Evolutionary conservation across 2,797 vertebrate genomes (phyloP).

Genomic region (Siniperca scherzeri): DNA sequence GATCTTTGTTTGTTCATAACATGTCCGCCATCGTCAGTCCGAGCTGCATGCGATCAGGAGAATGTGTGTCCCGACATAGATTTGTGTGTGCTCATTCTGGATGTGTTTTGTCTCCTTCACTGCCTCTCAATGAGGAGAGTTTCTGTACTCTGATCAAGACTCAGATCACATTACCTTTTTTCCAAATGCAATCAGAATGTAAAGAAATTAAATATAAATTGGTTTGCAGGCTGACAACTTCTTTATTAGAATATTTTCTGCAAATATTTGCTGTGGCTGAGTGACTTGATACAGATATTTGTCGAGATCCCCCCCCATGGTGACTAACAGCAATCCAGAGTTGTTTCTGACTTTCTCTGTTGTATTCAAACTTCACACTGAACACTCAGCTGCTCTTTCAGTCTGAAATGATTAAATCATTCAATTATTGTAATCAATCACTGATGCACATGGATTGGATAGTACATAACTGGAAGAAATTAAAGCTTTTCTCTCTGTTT

Average conservation of each 20-base stretch:
- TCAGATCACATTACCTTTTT: conserved; percentile 32
- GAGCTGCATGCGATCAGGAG: conserved; percentile 82
- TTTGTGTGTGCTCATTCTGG: conserved; percentile 83
- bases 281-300: conserved; percentile 49
- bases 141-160: conserved; percentile 61
- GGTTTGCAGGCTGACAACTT: conserved; percentile 30
- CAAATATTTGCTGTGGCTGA: conserved; percentile 44
- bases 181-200: conserved; percentile 39
- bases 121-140: conserved; percentile 66
- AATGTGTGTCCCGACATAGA: conserved; percentile 82
- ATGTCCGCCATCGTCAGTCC: conserved; percentile 72
- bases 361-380: conserved; percentile 37
- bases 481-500: neutral
- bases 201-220: conserved; percentile 46
- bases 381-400: conserved; percentile 42
- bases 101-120: conserved; percentile 62
- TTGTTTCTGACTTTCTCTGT: conserved; percentile 38
- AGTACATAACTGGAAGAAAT: conserved; percentile 10
- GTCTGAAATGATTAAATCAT: conserved; percentile 27
- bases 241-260: conserved; percentile 30
- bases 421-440: conserved; percentile 21
- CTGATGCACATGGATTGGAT: conserved; percentile 2
- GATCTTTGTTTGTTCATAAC: conserved; percentile 68
- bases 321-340: conserved; percentile 28
- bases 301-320: conserved; percentile 17